Conservation (phyloP, 2,888 invertebrate genomes). For the Strigamia maritima region DNA sequence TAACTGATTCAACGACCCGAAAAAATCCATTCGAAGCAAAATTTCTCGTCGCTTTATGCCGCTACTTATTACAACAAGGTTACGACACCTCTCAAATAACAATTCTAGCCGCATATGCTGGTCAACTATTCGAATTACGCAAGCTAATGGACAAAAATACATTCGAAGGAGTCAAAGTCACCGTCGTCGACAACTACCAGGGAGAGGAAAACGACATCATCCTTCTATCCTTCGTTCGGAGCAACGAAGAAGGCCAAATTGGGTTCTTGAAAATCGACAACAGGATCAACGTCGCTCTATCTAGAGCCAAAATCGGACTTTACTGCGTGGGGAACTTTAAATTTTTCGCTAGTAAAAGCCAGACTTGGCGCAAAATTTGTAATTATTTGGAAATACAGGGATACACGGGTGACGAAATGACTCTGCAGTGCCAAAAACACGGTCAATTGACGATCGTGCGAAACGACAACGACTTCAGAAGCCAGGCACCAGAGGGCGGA, state of each 20-base stretch:
- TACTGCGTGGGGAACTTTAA: conserved; percentile 68
- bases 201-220: conserved; percentile 62
- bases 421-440: conserved; percentile 23
- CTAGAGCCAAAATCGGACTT: conserved; percentile 67
- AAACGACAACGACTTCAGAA: background rate
- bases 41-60: conserved; percentile 62
- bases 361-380: conserved; percentile 23
- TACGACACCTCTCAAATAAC: conserved; percentile 65
- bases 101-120: conserved; percentile 68
- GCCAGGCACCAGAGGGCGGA: conserved; percentile 17
- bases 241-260: conserved; percentile 61
- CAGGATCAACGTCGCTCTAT: conserved; percentile 73
- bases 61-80: conserved; percentile 62
- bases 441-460: background rate
- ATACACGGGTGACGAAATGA: background rate
- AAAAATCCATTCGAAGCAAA: conserved; percentile 64
- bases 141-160: conserved; percentile 49
- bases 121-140: conserved; percentile 63
- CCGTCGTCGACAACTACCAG: conserved; percentile 71
- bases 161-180: conserved; percentile 60
- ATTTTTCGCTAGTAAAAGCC: conserved; percentile 44
- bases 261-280: conserved; percentile 69
- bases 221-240: conserved; percentile 73
- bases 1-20: conserved; percentile 56
- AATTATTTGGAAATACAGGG: background rate